Base-by-base conservation (phyloP, 2,888 invertebrate species). In the Frankliniella intonsa region DNA sequence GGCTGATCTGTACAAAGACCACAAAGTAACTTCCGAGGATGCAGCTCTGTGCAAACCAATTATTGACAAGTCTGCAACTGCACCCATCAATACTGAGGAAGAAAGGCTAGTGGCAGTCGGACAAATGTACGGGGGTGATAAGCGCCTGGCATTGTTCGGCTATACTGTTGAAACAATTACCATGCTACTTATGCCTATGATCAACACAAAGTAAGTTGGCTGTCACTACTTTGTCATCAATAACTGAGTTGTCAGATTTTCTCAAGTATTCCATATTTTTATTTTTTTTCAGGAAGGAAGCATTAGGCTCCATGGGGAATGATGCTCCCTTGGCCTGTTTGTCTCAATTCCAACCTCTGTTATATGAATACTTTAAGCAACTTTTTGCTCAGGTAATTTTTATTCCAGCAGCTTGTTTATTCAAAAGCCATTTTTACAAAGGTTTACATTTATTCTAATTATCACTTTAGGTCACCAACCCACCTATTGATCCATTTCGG, bases 241-340 rank as follows among this genome's bases (percentile, higher is more conserved):
- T 19, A 0, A 49, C 27, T 51, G 38, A 50, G 17, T 27, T 81
- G 17, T 22, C 62, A 27, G 81, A 11, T 51, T 11, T 12, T 17
- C 76, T 82, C 11, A 82, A 17, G 69, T 84, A 80, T 84, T 84
- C n/a, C n/a, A n/a, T 69, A 69, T 69, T n/a, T 5, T n/a, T 69
- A 0, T 69, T 82, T 82, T n/a, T 82, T 87, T 89, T 55, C 88
- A 98, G 97, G 88, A 99, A 99, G 90, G 99, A 99, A 90, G 97
- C 98, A 0, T 90, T 99, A 38, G 99, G 99, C 82, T 99, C 98
- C 50, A 99, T 99, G 99, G 99, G 99, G 83, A 99, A 99, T 88
- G 99, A 99, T 89, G 96, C 96, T 0, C 99, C 99, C 0, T 89
- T 99, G 85, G 99, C 99, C 12, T 99, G 99, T 86, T 91, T 99